Conservation (phyloP, 2,797 vertebrate species). For the Novumbra hubbsi region DNA sequence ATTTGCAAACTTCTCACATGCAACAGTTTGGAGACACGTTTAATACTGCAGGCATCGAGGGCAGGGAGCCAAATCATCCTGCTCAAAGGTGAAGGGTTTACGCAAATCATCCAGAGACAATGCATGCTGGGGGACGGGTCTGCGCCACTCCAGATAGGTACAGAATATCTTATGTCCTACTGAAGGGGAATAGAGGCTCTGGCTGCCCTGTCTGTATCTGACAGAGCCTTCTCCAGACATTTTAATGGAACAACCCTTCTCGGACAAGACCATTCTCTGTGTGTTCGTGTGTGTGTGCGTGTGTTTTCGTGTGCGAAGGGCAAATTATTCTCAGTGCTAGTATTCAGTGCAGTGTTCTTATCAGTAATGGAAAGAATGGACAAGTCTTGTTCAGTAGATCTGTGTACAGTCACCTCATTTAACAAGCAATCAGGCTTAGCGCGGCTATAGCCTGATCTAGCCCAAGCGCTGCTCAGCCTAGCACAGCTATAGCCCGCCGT, state of each 20-base stretch:
- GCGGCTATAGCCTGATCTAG: neutral
- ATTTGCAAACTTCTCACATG: constrained; percentile 72
- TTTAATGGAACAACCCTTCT: constrained; percentile 14
- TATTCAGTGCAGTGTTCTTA: constrained; percentile 56
- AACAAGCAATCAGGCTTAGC: constrained; percentile 34
- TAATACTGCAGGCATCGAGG: constrained; percentile 75
- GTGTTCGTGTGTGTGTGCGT: constrained; percentile 46
- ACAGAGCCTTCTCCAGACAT: neutral
- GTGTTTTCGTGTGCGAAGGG: constrained; percentile 42
- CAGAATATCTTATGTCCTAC: constrained; percentile 18
- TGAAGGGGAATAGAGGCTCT: constrained; percentile 32
- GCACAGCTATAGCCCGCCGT: constrained; percentile 33
- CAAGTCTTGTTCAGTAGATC: neutral
- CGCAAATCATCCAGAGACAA: constrained; percentile 62
- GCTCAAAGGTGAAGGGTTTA: constrained; percentile 51
- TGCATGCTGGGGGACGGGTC: constrained; percentile 61
- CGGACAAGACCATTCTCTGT: constrained; percentile 18
- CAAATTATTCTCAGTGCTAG: constrained; percentile 54
- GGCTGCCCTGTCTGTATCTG: constrained; percentile 21
- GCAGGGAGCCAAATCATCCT: constrained; percentile 48
- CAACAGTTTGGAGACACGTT: constrained; percentile 74
- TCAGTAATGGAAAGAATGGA: constrained; percentile 8
- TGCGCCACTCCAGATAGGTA: constrained; percentile 37
- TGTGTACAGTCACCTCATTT: constrained; percentile 38
- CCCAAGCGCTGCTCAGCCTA: neutral